Evolutionary conservation across 2,113 vertebrate species (phyloP).

Genomic region (Centropristis striata): DNA sequence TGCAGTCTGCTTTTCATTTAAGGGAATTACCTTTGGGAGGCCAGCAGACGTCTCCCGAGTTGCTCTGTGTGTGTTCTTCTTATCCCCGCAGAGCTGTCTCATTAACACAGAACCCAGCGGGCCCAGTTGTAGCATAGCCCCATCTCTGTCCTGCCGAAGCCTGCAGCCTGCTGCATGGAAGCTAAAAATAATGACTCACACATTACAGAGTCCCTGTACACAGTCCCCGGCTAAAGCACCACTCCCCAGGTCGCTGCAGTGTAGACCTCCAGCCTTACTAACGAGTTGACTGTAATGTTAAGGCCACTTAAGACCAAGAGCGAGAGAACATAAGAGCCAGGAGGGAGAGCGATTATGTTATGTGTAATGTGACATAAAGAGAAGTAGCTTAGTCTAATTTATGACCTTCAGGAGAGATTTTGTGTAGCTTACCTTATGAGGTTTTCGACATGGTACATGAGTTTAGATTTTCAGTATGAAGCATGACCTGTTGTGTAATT

Average conservation of each 20-base stretch:
- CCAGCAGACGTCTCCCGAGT: constrained; percentile 80
- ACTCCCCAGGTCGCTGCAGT: constrained; percentile 53
- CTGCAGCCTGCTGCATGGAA: constrained; percentile 57
- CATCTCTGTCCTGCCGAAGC: constrained; percentile 66
- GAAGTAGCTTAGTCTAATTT: constrained; percentile 56
- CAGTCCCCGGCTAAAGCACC: constrained; percentile 41
- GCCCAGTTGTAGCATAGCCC: constrained; percentile 52
- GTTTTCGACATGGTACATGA: constrained; percentile 54
- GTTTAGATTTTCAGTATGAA: constrained; percentile 37
- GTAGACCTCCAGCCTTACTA: constrained; percentile 47
- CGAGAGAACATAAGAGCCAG: constrained; percentile 25
- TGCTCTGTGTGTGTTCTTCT: constrained; percentile 83
- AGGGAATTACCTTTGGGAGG: constrained; percentile 80
- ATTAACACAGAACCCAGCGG: constrained; percentile 77
- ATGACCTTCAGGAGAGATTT: constrained; percentile 54
- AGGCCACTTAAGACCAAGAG: constrained; percentile 52
- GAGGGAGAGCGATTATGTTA: background rate
- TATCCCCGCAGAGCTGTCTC: constrained; percentile 84
- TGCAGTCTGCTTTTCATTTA: constrained; percentile 86
- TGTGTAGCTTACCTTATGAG: constrained; percentile 49
- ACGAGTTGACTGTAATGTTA: constrained; percentile 62
- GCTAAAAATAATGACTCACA: constrained; percentile 71
- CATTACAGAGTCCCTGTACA: constrained; percentile 43
- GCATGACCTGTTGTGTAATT: constrained; percentile 48
- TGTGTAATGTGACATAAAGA: constrained; percentile 36